Base-by-base conservation (phyloP, 2,797 vertebrate species). In the Liparis tanakae region DNA sequence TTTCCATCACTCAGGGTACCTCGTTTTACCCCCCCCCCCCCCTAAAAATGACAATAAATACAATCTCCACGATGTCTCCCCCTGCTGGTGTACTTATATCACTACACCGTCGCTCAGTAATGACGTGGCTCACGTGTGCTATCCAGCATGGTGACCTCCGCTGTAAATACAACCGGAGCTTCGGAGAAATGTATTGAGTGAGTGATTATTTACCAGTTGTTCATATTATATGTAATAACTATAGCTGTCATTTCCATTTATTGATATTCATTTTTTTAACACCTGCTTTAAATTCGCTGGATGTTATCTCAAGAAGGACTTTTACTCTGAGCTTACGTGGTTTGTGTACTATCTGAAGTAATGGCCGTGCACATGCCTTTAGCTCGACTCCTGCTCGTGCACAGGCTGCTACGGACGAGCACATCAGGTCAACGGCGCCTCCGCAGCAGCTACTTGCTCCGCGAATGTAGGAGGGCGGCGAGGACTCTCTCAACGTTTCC, bases 71-170 rank as follows among this genome's bases (percentile, higher is more conserved):
- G 7, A 72, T 43, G 5, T 36, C 30, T 10, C 80, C 82, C 55
- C 79, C 91, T 91, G 78, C 69, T 72, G 90, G 73, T 48, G 0
- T 0, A 20, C 0, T 10, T 10, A 0, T 10, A 46, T 37, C 33
- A 83, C 55, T 79, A 56, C 81, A 58, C 0, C 10, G 92, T 88
- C 92, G 91, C 89, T 50, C 10, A 14, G 22, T 87, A 57, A 87
- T 93, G 93, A 93, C 91, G 92, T 82, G 0, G 0, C 0, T 33
- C 69, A 41, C 66, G 34, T 63, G 84, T 70, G 63, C 33, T 73
- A 20, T 25, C 37, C 69, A 85, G 76, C 75, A 85, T 87, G 87
- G 88, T 54, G 79, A 79, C 69, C 73, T 78, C 68, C 60, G 20
- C 4, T 13, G 51, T 64, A 34, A 76, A 56, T 8, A 46, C 15